These are phyloP conservation scores for Centropus bengalensis DNA, from an alignment of 2,113 vertebrate species.

Conservation along the genomic window DNA sequence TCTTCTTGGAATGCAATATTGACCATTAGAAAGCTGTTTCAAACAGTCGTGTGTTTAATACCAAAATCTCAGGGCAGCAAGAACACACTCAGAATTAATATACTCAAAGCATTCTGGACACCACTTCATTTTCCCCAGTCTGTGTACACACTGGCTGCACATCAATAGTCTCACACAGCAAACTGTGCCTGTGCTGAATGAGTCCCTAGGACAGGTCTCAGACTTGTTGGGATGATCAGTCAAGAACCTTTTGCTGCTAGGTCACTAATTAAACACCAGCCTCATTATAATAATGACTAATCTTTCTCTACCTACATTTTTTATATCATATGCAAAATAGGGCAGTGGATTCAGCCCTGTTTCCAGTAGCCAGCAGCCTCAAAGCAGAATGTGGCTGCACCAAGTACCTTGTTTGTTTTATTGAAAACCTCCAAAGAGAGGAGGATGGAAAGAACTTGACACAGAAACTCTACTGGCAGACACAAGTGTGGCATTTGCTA, in stretches of 20 bases:
- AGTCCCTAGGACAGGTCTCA: background rate
- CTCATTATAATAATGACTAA: background rate
- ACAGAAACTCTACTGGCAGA: background rate
- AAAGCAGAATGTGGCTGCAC: background rate
- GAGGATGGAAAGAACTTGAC: background rate
- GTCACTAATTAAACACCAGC: background rate
- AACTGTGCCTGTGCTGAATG: background rate
- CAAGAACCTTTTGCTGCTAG: background rate
- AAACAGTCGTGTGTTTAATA: background rate
- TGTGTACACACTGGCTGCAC: background rate
- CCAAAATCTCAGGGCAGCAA: background rate
- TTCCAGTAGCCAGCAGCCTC: background rate
- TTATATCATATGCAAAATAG: background rate
- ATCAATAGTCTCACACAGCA: background rate
- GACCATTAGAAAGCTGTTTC: background rate
- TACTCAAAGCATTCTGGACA: slow-evolving; percentile 8
- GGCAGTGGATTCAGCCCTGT: background rate
- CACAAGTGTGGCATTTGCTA: background rate
- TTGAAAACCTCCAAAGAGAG: background rate
- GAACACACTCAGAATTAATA: slow-evolving; percentile 24
- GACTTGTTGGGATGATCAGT: background rate
- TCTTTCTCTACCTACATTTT: background rate
- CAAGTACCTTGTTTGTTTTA: background rate
- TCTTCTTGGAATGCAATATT: background rate
- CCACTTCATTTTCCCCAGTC: background rate